Conservation (phyloP, 2,113 vertebrate species). For the Boleophthalmus pectinirostris region DNA sequence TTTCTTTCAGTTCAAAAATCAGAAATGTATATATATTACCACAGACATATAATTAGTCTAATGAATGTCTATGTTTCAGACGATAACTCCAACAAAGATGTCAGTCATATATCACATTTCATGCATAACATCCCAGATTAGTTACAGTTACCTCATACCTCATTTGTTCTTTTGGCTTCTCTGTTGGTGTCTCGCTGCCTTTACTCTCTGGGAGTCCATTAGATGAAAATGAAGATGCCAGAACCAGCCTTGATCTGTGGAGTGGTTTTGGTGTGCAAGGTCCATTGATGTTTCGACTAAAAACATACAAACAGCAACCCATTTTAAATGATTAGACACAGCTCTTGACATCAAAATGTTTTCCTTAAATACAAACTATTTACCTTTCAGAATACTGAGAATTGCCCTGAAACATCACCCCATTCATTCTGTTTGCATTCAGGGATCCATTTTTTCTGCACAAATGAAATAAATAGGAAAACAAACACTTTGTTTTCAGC, state of each 20-base stretch:
- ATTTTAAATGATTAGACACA: not conserved
- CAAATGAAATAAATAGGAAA: slow-evolving; percentile 50
- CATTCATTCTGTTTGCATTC: slow-evolving; percentile 93
- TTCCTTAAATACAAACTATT: slow-evolving; percentile 43
- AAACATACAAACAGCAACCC: not conserved
- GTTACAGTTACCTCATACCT: slow-evolving; percentile 84
- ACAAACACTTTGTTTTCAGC: slow-evolving; percentile 3
- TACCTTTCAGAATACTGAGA: slow-evolving; percentile 90
- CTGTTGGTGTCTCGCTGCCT: slow-evolving; percentile 70
- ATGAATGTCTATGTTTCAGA: too few relatives aligned
- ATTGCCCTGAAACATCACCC: slow-evolving; percentile 94
- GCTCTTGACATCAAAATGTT: not conserved
- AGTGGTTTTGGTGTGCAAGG: slow-evolving; percentile 87
- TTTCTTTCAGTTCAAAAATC: too few relatives aligned
- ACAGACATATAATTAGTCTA: too few relatives aligned
- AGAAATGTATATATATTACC: too few relatives aligned
- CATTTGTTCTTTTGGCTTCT: slow-evolving; percentile 76
- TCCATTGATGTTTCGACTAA: slow-evolving; percentile 89
- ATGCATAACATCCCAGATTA: too few relatives aligned
- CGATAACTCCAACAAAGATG: too few relatives aligned
- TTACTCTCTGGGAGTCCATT: slow-evolving; percentile 92
- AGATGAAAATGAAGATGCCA: slow-evolving; percentile 85
- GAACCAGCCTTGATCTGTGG: slow-evolving; percentile 86
- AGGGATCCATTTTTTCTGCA: slow-evolving; percentile 89
- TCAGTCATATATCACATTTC: too few relatives aligned